Conservation (phyloP, 1,140 invertebrate species). For the Akabosia matsudoensis region DNA sequence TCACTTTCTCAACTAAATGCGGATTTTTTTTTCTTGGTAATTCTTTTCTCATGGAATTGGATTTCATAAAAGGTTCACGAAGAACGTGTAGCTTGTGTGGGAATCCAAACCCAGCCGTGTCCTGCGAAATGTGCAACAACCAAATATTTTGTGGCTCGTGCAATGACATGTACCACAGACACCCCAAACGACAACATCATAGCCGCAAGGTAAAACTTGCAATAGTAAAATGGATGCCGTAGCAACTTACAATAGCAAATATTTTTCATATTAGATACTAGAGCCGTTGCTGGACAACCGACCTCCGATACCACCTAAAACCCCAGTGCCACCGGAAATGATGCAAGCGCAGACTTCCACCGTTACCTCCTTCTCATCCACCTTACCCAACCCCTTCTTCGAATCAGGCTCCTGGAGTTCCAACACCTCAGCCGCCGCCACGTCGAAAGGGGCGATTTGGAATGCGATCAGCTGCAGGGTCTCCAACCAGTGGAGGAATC, state of each 20-base stretch:
- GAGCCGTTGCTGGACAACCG: constrained; percentile 51
- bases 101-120: constrained; percentile 38
- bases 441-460: constrained; percentile 64
- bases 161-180: constrained; percentile 90
- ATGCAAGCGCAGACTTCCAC: not conserved
- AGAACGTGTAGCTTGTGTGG: constrained; percentile 43
- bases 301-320: constrained; percentile 76
- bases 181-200: constrained; percentile 79
- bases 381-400: constrained; percentile 21
- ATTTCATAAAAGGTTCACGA: constrained; percentile 12
- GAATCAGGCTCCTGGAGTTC: constrained; percentile 23
- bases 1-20: not conserved
- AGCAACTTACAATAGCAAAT: no score
- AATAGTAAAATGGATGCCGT: no score
- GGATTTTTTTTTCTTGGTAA: not conserved
- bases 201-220: constrained; percentile 62
- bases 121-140: constrained; percentile 51
- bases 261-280: constrained; percentile 38
- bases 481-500: constrained; percentile 46
- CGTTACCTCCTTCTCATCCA: not conserved
- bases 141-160: constrained; percentile 60
- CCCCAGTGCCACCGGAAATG: not conserved
- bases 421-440: constrained; percentile 72
- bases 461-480: constrained; percentile 38
- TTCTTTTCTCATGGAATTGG: not conserved